These are phyloP conservation scores for Alethe castanea DNA, from an alignment of 2,113 vertebrate species.

Conservation along the genomic window DNA sequence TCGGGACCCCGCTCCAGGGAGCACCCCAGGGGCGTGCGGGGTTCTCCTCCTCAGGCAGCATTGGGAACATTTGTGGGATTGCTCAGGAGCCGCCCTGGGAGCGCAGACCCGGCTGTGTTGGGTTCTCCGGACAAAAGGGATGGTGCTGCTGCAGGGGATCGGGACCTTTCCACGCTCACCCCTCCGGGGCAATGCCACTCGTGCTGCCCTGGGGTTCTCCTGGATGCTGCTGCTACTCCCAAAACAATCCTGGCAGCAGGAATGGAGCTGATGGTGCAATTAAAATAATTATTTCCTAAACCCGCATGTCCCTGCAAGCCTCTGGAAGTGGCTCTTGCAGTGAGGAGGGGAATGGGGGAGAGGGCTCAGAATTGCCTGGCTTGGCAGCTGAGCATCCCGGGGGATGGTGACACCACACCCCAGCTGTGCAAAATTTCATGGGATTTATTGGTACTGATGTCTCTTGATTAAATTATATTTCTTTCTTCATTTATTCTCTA, in stretches of 20 bases:
- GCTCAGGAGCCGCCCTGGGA: fast-evolving
- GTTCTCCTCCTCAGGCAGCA: not conserved
- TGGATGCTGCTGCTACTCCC: not conserved
- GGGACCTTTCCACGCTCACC: not conserved
- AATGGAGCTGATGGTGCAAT: not conserved
- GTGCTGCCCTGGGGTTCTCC: not conserved
- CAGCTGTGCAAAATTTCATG: not conserved
- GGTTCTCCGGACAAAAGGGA: not conserved
- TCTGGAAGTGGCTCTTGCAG: not conserved
- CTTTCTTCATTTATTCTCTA: not conserved
- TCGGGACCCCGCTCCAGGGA: not conserved
- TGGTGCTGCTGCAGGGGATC: fast-evolving
- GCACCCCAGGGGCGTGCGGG: fast-evolving
- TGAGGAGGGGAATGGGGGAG: not conserved
- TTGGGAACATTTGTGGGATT: not conserved
- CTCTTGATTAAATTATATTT: not conserved
- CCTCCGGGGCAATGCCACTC: not conserved
- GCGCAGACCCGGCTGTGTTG: fast-evolving
- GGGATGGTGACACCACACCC: not conserved
- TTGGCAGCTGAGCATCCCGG: not conserved
- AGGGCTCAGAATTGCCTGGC: not conserved
- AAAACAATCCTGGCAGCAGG: not conserved
- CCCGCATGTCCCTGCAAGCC: not conserved
- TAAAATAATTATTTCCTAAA: not conserved
- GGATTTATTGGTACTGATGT: not conserved